Conservation (phyloP, 1,140 invertebrate species). For the Dendroctonus ponderosae region DNA sequence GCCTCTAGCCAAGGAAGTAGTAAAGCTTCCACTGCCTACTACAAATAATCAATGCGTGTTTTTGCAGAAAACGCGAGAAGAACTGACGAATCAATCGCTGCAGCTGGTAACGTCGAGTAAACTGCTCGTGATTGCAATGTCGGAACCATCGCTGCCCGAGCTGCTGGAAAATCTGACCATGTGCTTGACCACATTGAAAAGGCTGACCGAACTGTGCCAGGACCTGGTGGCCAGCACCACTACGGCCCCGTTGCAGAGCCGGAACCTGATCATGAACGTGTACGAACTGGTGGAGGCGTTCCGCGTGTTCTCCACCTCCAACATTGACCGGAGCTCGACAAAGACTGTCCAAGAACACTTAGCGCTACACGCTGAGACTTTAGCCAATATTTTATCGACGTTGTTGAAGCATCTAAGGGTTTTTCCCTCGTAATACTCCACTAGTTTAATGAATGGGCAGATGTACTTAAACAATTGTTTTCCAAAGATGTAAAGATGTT, state of each 20-base stretch:
- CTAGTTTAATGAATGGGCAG: background rate
- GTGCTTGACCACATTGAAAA: conserved; percentile 67
- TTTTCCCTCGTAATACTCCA: conserved; percentile 63
- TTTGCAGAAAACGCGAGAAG: conserved; percentile 66
- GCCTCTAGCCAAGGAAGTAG: too few species aligned
- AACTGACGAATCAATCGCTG: conserved; percentile 74
- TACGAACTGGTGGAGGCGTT: conserved; percentile 78
- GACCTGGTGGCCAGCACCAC: conserved; percentile 72
- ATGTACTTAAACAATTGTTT: conserved; percentile 9
- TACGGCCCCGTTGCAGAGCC: conserved; percentile 72
- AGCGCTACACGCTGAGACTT: conserved; percentile 71
- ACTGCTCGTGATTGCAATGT: conserved; percentile 76
- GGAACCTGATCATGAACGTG: conserved; percentile 76
- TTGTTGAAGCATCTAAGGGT: conserved; percentile 76
- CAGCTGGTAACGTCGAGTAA: conserved; percentile 82
- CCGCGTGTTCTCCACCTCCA: conserved; percentile 63
- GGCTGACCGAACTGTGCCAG: conserved; percentile 67
- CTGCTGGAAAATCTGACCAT: conserved; percentile 64
- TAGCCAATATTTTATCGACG: conserved; percentile 78
- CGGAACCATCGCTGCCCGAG: conserved; percentile 59
- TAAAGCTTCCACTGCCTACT: too few species aligned
- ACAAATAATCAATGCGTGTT: conserved; percentile 9
- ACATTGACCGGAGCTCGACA: conserved; percentile 56
- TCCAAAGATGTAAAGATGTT: conserved; percentile 23
- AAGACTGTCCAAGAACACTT: conserved; percentile 61